Evolutionary conservation across 2,888 invertebrate genomes (phyloP).

Genomic region (Phragmatobia fuliginosa): DNA sequence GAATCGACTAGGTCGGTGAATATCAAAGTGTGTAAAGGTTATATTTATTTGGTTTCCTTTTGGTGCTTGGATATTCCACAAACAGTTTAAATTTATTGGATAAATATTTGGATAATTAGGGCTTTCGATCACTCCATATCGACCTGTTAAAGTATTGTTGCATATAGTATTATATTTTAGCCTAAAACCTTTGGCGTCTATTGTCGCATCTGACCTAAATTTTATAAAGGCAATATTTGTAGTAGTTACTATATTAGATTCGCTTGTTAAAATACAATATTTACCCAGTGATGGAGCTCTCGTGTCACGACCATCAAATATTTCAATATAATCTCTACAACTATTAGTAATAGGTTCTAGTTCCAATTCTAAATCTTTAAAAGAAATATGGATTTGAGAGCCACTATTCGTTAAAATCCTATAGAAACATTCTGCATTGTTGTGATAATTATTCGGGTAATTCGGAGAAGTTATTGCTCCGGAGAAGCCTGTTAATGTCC

Average conservation of each 20-base stretch:
- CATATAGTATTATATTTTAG: constrained; percentile 92
- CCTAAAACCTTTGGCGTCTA: constrained; percentile 91
- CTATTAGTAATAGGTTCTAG: constrained; percentile 88
- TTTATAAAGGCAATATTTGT: constrained; percentile 89
- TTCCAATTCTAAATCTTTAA: constrained; percentile 91
- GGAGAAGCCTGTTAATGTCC: constrained; percentile 88
- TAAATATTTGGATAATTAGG: constrained; percentile 92
- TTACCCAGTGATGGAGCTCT: constrained; percentile 86
- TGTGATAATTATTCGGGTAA: constrained; percentile 92
- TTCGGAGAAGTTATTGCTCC: constrained; percentile 94
- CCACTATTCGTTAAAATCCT: constrained; percentile 91
- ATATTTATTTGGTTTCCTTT: constrained; percentile 92
- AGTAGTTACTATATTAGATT: constrained; percentile 84
- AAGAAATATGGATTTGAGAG: constrained; percentile 88
- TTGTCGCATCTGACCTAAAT: constrained; percentile 90
- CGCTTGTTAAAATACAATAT: constrained; percentile 86
- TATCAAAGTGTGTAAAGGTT: constrained; percentile 92
- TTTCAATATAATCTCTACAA: constrained; percentile 88
- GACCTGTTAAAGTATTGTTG: constrained; percentile 87
- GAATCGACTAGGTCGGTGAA: constrained; percentile 44
- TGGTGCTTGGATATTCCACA: constrained; percentile 92
- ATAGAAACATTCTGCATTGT: constrained; percentile 93
- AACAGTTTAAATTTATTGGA: constrained; percentile 89
- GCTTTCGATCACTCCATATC: constrained; percentile 93
- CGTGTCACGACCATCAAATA: constrained; percentile 89